A percentile compares a stretch with the other conserved stretches of the same genome.
Evolutionary conservation across 1,140 invertebrate species (phyloP).

Genomic region (Drosophila watanabei): DNA sequence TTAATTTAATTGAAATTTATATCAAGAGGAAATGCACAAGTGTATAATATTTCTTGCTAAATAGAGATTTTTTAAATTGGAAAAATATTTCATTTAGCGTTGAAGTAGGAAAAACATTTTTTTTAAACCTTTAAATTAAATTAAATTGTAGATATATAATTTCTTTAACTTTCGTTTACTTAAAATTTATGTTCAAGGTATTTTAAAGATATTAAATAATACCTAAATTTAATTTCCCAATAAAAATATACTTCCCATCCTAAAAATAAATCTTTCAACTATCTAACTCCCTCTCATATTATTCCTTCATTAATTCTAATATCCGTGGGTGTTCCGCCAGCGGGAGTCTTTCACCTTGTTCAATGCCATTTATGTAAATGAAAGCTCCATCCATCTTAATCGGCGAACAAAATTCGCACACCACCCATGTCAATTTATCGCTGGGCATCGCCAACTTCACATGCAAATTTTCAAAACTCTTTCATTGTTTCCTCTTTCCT

Average conservation of each 20-base stretch:
- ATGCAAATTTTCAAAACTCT: slow-evolving; percentile 62
- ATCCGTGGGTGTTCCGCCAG: slow-evolving; percentile 32
- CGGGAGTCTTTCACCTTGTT: slow-evolving; percentile 39
- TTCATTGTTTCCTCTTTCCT: slow-evolving; percentile 42
- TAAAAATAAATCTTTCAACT: neutral
- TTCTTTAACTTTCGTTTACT: no score
- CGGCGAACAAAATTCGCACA: slow-evolving; percentile 53
- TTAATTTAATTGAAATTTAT: neutral
- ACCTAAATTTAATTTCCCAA: neutral
- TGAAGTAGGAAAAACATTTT: no score
- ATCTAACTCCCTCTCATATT: slow-evolving; percentile 5
- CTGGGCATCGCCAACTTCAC: slow-evolving; percentile 47
- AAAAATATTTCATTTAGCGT: no score
- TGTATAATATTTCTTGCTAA: no score
- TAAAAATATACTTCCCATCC: neutral
- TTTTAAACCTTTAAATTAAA: no score
- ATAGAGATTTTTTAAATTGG: no score
- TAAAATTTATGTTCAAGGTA: no score
- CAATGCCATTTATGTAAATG: slow-evolving; percentile 51
- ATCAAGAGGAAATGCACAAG: no score
- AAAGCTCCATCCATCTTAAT: slow-evolving; percentile 40
- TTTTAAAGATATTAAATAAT: neutral
- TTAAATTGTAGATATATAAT: no score
- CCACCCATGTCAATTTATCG: slow-evolving; percentile 57
- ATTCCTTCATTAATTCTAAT: slow-evolving; percentile 5